These are phyloP conservation scores for Upupa epops DNA, from an alignment of 2,113 vertebrate genomes.

Conservation along the genomic window DNA sequence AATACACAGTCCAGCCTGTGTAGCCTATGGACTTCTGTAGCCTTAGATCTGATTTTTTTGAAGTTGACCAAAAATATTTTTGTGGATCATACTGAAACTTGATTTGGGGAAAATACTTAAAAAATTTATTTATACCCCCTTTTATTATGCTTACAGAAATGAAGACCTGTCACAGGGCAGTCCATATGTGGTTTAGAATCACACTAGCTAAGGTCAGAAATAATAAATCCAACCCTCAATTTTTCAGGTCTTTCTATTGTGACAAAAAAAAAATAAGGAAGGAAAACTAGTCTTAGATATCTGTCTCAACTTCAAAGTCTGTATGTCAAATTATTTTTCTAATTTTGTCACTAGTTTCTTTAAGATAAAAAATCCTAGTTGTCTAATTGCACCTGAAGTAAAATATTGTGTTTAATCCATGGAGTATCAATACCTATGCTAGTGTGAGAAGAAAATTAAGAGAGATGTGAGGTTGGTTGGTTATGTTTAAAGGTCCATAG, in stretches of 20 bases:
- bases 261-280: background rate
- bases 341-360: background rate
- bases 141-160: background rate
- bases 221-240: background rate
- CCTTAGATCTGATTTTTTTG: constrained; percentile 31
- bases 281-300: background rate
- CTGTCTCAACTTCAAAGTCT: background rate
- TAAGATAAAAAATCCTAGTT: background rate
- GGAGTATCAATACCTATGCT: background rate
- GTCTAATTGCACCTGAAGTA: background rate
- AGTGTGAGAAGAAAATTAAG: background rate
- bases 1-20: background rate
- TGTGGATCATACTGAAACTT: background rate
- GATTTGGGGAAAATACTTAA: background rate
- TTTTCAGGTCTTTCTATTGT: background rate
- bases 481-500: background rate
- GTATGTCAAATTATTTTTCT: background rate
- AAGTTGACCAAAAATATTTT: constrained; percentile 10
- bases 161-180: background rate
- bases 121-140: background rate
- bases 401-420: background rate
- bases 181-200: background rate
- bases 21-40: constrained; percentile 14
- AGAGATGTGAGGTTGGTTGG: background rate
- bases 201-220: background rate